Base-by-base conservation (phyloP, 2,113 vertebrate genomes). In the Apodemus sylvaticus region DNA sequence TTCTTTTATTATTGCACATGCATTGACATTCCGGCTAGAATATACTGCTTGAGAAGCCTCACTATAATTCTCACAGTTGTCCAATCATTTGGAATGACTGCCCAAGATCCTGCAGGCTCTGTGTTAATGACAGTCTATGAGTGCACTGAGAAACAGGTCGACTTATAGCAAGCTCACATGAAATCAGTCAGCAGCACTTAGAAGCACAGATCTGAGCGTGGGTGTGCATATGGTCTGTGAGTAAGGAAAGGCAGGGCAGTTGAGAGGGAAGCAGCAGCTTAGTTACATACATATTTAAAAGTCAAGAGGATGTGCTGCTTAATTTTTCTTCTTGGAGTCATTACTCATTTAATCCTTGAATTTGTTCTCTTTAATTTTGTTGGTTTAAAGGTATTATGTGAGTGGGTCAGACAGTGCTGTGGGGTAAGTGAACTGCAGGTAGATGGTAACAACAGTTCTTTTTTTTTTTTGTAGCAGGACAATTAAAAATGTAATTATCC, bases 401-500 rank as follows among this genome's bases (percentile, higher is more conserved):
- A 66, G 20, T 2, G 91, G 88, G 92, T 90, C 91, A 95, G 45
- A 88, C 77, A 64, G 51, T 89, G 20, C 0, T 81, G 66, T 86
- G 20, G 24, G 96, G 20, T 34, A 92, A 95, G 82, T 90, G 90
- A 97, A 96, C 58, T 92, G 39, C 77, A 94, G 90, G 60, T 86
- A 97, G 66, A 93, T 4, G 73, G 20, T 94, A 96, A 74, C 34
- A 93, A 45, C 66, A 94, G 51, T 83, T 42, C 36, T 95, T 97
- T 48, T 48, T 94, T 95, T 97, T 48, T 48, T 94, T 88, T 74
- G 12, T 7, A 95, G 11, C 7, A 96, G 77, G 6, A 36, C 45
- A 97, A 97, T 97, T 98, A 97, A 97, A 98, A 98, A 96, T 93
- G 4, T 45, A 97, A 97, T 94, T 45, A 94, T 64, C 79, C 94